These are phyloP conservation scores for Phainopepla nitens DNA, from an alignment of 2,113 vertebrate genomes.

Conservation along the genomic window DNA sequence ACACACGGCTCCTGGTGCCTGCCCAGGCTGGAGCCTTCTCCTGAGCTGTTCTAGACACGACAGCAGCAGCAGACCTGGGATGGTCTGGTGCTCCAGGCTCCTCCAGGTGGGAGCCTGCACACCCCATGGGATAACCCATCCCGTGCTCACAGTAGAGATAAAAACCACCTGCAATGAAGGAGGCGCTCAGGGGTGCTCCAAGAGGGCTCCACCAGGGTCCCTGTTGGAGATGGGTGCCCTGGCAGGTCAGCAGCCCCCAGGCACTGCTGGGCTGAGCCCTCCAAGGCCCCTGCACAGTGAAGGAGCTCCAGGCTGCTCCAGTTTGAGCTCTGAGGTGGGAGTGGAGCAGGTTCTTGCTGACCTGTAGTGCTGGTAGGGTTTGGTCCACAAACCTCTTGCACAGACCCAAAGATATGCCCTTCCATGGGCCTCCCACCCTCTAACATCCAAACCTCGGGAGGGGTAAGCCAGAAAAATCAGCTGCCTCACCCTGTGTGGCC, in stretches of 20 bases:
- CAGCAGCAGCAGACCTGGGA: neutral
- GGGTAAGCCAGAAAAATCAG: neutral
- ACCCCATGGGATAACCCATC: accelerated
- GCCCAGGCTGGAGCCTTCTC: neutral
- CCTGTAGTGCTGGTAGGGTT: neutral
- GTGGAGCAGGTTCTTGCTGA: neutral
- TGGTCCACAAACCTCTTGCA: neutral
- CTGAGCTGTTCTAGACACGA: neutral
- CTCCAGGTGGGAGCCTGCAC: neutral
- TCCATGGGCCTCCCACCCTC: neutral
- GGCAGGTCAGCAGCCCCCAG: neutral
- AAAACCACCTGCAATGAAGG: neutral
- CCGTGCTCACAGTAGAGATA: accelerated
- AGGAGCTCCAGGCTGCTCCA: neutral
- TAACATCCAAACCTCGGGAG: neutral
- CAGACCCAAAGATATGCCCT: neutral
- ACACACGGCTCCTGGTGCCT: accelerated
- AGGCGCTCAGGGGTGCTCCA: neutral
- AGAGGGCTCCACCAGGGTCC: neutral
- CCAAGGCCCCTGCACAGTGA: neutral
- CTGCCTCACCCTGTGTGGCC: neutral
- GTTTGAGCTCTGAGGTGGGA: neutral
- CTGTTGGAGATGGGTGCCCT: neutral
- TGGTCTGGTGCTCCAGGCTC: neutral
- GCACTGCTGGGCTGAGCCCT: neutral